A percentile compares a stretch with the other conserved stretches of the same genome.
These are phyloP conservation scores for Ametastegia equiseti DNA, from an alignment of 2,888 invertebrate genomes.

Conservation along the genomic window DNA sequence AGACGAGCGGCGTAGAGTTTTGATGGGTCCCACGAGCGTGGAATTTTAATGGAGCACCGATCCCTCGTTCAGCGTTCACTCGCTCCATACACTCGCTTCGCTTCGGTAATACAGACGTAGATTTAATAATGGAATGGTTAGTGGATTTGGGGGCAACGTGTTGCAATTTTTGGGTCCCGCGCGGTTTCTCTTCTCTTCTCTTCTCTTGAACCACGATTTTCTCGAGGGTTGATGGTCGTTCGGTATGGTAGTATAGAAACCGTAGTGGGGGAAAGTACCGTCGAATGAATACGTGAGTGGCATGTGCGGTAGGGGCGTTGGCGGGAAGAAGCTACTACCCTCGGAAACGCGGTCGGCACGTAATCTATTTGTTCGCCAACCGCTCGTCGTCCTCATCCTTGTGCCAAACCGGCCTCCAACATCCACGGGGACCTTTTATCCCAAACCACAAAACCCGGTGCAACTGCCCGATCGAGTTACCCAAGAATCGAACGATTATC, in stretches of 20 bases:
- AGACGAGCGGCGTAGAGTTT: conserved; percentile 34
- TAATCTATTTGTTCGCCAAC: conserved; percentile 75
- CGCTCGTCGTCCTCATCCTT: conserved; percentile 57
- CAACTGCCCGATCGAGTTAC: conserved; percentile 40
- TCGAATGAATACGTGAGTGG: conserved; percentile 75
- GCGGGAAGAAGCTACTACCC: conserved; percentile 64
- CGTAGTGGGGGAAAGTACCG: too few species aligned
- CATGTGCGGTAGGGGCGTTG: conserved; percentile 67
- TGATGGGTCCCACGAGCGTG: conserved; percentile 64
- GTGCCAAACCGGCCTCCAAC: neutral
- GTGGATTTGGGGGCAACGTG: conserved; percentile 72
- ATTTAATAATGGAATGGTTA: conserved; percentile 75
- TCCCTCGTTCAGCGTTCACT: conserved; percentile 41
- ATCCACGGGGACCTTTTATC: conserved; percentile 45
- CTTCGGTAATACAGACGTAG: conserved; percentile 69
- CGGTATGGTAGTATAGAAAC: neutral
- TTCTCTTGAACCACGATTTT: neutral
- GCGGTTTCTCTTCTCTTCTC: too few species aligned
- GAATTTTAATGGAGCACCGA: conserved; percentile 64
- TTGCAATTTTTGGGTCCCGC: conserved; percentile 70
- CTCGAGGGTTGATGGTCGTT: neutral
- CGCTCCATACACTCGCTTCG: conserved; percentile 50
- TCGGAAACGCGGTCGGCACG: conserved; percentile 66
- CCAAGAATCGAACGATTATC: conserved; percentile 11
- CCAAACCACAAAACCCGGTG: conserved; percentile 24